Evolutionary conservation across 2,888 invertebrate genomes (phyloP), one percentile per base, ranked within the genome.

Genomic region (Archips crataeganus): DNA sequence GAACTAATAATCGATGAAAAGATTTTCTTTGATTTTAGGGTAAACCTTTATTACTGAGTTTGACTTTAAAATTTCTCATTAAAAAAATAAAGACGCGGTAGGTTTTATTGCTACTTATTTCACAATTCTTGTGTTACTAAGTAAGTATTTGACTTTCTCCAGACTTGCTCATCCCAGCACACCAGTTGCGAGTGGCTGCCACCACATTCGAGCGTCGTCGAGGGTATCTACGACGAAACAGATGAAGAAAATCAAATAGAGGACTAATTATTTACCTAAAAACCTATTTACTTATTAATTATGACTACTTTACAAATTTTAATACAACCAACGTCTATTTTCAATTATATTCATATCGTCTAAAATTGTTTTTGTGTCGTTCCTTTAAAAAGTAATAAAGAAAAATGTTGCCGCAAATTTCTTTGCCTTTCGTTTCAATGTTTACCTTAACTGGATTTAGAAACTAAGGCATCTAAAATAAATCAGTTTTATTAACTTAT

Each of bases 181-280:
- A 89, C 89, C 3, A 89, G 89, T 78, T 90, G 90, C 66, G 90
- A 90, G 78, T 97, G 97, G 78, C 91, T 88, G 57, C 97, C 97
- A 61, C 96, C 94, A 88, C 97, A 96, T 60, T 95, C 95, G 3
- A 89, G 90, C 0, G 95, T 96, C 57, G 87, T 84, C 62, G 92
- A 90, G 74, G 85, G 86, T 63, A 84, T 85, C 54, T 59, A 47
- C 0, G 64, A 74, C 10, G 69, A 64, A 51, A 82, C 6, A 8
- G 15, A 82, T 67, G 89, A 85, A 77, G 79, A 82, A 2, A 15
- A 47, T 15, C 10, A 54, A 5, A 39, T 62, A 8, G 15, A 39
- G 42, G 32, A 49, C 49, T 62, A 47, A 34, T 51, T 10, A 9
- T 39, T n/a, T 23, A 2, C 2, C 32, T 32, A 10, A 57, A 3